These are phyloP conservation scores for Drosophila kanapiae DNA, from an alignment of 1,140 invertebrate species.

Conservation along the genomic window DNA sequence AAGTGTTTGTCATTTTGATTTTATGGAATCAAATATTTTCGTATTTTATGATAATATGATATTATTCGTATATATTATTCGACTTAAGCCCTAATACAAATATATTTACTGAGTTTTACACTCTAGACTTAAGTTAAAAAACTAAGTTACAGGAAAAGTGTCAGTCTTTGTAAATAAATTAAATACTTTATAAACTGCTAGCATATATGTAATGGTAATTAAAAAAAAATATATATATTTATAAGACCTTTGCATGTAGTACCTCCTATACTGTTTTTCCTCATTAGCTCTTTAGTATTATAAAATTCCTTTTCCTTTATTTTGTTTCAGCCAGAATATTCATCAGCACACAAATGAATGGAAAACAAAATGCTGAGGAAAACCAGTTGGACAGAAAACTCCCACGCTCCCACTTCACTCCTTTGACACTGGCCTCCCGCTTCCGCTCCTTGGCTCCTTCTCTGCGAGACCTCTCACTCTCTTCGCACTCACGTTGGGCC, in stretches of 20 bases:
- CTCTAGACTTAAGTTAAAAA: too few relatives aligned
- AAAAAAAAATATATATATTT: neutral
- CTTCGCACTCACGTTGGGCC: constrained; percentile 29
- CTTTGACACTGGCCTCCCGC: constrained; percentile 25
- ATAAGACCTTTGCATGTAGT: neutral
- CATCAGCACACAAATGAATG: constrained; percentile 21
- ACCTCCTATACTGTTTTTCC: neutral
- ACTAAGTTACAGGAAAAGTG: too few relatives aligned
- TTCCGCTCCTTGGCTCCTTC: constrained; percentile 16
- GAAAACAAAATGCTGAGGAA: constrained; percentile 13
- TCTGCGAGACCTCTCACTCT: constrained; percentile 32
- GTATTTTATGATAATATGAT: too few relatives aligned
- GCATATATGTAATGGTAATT: too few relatives aligned
- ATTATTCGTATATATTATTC: too few relatives aligned
- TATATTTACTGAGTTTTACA: too few relatives aligned
- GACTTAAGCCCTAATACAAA: too few relatives aligned
- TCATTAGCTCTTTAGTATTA: neutral
- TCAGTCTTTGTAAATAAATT: too few relatives aligned
- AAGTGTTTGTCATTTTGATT: too few relatives aligned
- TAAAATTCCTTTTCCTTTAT: neutral
- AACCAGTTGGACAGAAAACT: constrained; percentile 58
- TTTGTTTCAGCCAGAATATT: neutral
- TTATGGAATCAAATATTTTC: too few relatives aligned
- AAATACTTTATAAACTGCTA: neutral
- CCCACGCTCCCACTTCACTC: constrained; percentile 62